Conservation (phyloP, 2,113 vertebrate genomes). For the Aplodontia rufa region DNA sequence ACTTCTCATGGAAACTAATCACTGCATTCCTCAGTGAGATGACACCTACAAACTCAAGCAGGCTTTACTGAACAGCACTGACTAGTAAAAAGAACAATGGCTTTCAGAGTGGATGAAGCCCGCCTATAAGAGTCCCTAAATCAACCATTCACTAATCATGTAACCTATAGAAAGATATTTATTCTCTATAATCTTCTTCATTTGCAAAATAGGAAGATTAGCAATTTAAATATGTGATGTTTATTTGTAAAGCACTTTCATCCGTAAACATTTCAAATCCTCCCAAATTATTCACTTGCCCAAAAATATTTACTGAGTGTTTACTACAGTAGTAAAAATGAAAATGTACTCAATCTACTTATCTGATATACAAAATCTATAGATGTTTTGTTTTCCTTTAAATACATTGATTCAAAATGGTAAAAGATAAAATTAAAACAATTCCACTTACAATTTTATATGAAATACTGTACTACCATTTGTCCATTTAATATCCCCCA, state of each 20-base stretch:
- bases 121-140: neutral
- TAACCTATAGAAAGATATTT: neutral
- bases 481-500: neutral
- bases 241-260: neutral
- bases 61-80: neutral
- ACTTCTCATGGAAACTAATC: neutral
- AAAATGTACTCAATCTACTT: neutral
- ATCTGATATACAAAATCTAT: neutral
- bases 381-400: constrained; percentile 17
- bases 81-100: neutral
- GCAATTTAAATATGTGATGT: neutral
- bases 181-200: neutral
- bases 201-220: neutral
- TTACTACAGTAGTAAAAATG: neutral
- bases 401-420: constrained; percentile 8
- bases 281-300: neutral
- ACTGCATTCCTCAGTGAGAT: neutral
- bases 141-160: neutral
- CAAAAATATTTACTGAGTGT: neutral
- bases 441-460: neutral
- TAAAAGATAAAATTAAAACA: constrained; percentile 26
- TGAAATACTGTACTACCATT: neutral
- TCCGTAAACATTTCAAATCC: neutral
- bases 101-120: neutral
- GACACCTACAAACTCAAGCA: neutral